phyloP scores from a whole-genome alignment of 2,797 vertebrate species.

The Sciaenops ocellatus region DNA sequence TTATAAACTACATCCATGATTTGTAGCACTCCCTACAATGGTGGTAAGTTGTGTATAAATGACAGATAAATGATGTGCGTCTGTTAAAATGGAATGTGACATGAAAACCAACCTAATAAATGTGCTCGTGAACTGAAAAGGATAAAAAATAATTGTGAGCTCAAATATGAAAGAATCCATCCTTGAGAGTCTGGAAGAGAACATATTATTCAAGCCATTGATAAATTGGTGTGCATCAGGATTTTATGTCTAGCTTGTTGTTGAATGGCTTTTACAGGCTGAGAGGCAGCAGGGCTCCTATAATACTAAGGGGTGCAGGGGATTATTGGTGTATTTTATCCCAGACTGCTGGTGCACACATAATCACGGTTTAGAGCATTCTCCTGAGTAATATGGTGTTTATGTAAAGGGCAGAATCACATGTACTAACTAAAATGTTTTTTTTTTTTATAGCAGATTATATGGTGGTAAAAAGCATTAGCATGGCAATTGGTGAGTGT shows the following conservation, averaged over 20 bases:
- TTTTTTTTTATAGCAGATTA: conserved; percentile 34
- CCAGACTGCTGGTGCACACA: conserved; percentile 33
- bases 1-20: too few species aligned
- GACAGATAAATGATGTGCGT: too few species aligned
- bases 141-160: conserved; percentile 15
- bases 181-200: conserved; percentile 5
- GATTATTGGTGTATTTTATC: conserved; percentile 56
- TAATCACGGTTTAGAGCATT: conserved; percentile 46
- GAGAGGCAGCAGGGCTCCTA: neutral
- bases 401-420: conserved; percentile 42
- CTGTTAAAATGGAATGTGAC: too few species aligned
- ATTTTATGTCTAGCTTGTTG: conserved; percentile 47
- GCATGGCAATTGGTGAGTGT: neutral
- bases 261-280: conserved; percentile 39
- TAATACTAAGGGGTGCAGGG: conserved; percentile 36
- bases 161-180: conserved; percentile 13
- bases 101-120: conserved; percentile 12
- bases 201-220: conserved; percentile 40
- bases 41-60: too few species aligned
- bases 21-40: too few species aligned
- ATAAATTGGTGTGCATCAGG: conserved; percentile 22
- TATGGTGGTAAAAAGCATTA: conserved; percentile 25
- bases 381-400: conserved; percentile 21
- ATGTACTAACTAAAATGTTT: conserved; percentile 33
- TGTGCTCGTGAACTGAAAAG: conserved; percentile 13